Evolutionary conservation across 2,888 invertebrate species (phyloP).

Genomic region (Plutella xylostella): DNA sequence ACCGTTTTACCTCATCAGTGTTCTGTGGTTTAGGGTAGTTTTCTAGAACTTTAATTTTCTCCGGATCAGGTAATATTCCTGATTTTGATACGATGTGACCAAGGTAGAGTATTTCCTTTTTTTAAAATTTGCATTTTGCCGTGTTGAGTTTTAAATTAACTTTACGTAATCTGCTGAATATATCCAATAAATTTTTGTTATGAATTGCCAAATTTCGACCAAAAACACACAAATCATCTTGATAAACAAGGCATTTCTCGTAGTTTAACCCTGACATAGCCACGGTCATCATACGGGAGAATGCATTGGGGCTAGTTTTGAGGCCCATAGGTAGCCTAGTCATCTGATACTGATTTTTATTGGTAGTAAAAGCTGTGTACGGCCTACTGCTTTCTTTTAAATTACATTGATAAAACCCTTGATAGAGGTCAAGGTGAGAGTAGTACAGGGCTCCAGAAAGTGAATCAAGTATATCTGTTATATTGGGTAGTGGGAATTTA

Average conservation of each 20-base stretch:
- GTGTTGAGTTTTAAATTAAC: slow-evolving; percentile 13
- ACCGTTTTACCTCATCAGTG: neutral
- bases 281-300: slow-evolving; percentile 13
- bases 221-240: slow-evolving; percentile 4
- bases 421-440: neutral
- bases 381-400: slow-evolving; percentile 1
- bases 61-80: slow-evolving; percentile 12
- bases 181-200: slow-evolving; percentile 11
- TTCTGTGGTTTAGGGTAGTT: slow-evolving; percentile 13
- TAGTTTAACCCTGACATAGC: slow-evolving; percentile 16
- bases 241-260: slow-evolving; percentile 3
- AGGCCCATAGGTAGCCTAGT: slow-evolving; percentile 16
- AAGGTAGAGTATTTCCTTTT: slow-evolving; percentile 15
- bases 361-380: neutral
- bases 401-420: slow-evolving; percentile 1
- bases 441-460: neutral
- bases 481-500: slow-evolving; percentile 5
- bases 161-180: slow-evolving; percentile 11
- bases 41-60: slow-evolving; percentile 2
- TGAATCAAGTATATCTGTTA: slow-evolving; percentile 5
- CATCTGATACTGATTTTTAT: slow-evolving; percentile 16
- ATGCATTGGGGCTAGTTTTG: slow-evolving; percentile 16
- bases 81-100: slow-evolving; percentile 12
- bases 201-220: slow-evolving; percentile 6
- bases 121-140: slow-evolving; percentile 13